phyloP scores from a whole-genome alignment of 1,140 invertebrate genomes.

The Neodiprion lecontei region DNA sequence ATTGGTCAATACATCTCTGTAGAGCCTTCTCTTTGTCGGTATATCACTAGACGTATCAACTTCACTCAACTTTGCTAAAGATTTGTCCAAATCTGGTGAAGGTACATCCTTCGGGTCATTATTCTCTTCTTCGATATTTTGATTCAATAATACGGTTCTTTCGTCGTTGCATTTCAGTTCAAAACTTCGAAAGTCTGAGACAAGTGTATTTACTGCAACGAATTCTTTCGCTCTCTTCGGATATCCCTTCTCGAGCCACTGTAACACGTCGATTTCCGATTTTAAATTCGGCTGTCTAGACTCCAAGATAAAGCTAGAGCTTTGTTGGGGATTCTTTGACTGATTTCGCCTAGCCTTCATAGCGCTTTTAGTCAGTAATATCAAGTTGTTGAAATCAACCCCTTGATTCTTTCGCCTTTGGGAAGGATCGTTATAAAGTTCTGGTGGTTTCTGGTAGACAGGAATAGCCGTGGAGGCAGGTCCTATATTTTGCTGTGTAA shows the following conservation, averaged over 20 bases:
- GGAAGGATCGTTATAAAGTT: constrained; percentile 42
- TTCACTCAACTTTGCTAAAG: neutral
- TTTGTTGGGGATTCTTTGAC: constrained; percentile 43
- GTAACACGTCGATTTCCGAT: constrained; percentile 37
- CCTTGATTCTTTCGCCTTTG: constrained; percentile 49
- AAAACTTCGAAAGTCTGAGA: constrained; percentile 32
- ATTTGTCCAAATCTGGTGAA: neutral
- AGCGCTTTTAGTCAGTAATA: constrained; percentile 53
- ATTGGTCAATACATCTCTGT: constrained; percentile 46
- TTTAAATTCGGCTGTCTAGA: constrained; percentile 37
- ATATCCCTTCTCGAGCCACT: constrained; percentile 49
- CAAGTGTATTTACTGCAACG: constrained; percentile 33
- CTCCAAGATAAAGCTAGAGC: constrained; percentile 38
- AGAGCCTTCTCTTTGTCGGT: constrained; percentile 35
- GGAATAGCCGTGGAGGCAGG: constrained; percentile 39
- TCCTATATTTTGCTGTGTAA: constrained; percentile 28
- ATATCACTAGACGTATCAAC: neutral
- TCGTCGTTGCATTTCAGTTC: constrained; percentile 29
- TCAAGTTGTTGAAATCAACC: constrained; percentile 56
- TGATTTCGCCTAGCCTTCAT: constrained; percentile 49
- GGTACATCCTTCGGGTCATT: neutral
- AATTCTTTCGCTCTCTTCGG: constrained; percentile 34
- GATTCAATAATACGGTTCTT: neutral
- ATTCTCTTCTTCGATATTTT: neutral
- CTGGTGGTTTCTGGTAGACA: constrained; percentile 49